Base-by-base conservation (phyloP, 2,113 vertebrate genomes). In the Formicarius rufipectus region DNA sequence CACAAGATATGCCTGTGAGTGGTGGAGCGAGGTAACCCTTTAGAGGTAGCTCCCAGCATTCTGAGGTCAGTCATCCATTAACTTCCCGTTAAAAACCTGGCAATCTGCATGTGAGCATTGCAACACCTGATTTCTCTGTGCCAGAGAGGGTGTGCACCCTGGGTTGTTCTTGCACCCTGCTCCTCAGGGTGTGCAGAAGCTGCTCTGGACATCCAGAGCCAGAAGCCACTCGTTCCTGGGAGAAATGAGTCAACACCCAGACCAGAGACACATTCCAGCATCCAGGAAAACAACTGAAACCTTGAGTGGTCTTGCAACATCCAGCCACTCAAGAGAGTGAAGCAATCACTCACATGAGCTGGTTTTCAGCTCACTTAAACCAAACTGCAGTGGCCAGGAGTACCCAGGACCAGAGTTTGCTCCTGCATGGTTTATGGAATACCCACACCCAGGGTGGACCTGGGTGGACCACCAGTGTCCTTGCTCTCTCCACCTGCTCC, bases 11-110 rank as follows among this genome's bases (percentile, higher is more conserved):
- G 0, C 67, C 69, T 33, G 87, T 64, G 83, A 82, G 92, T 95
- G 94, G 97, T 15, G 80, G 78, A 88, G 82, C 96, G 96, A 96
- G 22, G 92, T 88, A 96, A 97, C 52, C n/a, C 90, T 55, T 52
- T 72, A 93, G n/a, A n/a, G 69, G 89, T 80, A 93, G 81, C 82
- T 90, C 89, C 44, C 72, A 90, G 72, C 59, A 2, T 64, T 84
- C 18, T 73, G 79, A 93, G 94, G 89, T 94, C 91, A 94, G 90
- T 59, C 37, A 19, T 72, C 86, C 59, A 35, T 87, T 91, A 89
- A 80, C 58, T 91, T 93, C 58, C 94, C 79, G 94, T 75, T 87
- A 93, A 94, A 96, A 84, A 55, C 56, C 56, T 94, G 95, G 84
- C 95, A 92, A 42, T 39, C 76, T 62, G 14, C 85, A 31, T 2